Evolutionary conservation across 2,797 vertebrate genomes (phyloP).

Genomic region (Phoebastria nigripes): DNA sequence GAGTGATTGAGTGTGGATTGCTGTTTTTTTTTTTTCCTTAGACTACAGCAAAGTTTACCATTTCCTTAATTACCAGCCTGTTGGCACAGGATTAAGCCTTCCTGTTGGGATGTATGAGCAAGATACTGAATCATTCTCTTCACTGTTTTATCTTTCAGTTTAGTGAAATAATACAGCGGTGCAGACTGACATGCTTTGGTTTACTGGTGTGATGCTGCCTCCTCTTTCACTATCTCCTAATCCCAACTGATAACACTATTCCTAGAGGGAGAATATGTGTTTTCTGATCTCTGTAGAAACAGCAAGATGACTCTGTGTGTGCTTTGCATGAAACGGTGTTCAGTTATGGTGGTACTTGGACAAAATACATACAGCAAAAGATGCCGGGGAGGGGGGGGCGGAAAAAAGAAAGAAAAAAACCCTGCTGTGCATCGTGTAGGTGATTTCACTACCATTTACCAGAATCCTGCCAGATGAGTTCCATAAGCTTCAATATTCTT

Average conservation of each 20-base stretch:
- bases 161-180: background rate
- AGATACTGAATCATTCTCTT: background rate
- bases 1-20: background rate
- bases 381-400: background rate
- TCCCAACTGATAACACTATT: background rate
- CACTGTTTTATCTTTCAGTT: background rate
- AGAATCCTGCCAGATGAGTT: background rate
- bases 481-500: background rate
- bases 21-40: background rate
- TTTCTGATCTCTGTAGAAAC: background rate
- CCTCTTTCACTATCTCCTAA: background rate
- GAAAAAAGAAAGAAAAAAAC: rapidly evolving
- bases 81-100: background rate
- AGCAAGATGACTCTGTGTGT: background rate
- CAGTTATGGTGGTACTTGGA: background rate
- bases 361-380: background rate
- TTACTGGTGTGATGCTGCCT: background rate
- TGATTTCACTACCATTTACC: background rate
- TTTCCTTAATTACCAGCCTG: background rate
- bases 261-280: background rate
- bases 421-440: background rate
- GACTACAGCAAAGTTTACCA: background rate
- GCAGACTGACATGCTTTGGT: background rate
- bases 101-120: background rate
- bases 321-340: background rate